phyloP scores from a whole-genome alignment of 2,797 vertebrate species.

The Glyptemys insculpta region DNA sequence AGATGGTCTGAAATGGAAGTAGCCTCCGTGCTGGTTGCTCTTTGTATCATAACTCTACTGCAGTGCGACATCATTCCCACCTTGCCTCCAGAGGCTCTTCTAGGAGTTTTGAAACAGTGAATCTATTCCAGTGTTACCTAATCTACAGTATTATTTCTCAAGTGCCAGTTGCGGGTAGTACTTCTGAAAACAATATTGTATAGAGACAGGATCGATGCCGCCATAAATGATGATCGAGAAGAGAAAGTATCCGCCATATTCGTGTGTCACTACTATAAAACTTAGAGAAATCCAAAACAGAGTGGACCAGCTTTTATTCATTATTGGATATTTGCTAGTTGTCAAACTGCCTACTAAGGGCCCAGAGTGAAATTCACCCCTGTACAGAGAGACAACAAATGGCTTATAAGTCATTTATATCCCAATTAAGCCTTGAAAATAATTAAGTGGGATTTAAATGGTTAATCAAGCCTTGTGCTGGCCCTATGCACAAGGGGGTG shows the following conservation, averaged over 20 bases:
- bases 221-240: neutral
- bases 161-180: neutral
- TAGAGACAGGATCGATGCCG: neutral
- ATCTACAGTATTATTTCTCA: neutral
- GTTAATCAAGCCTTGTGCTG: constrained; percentile 32
- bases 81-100: neutral
- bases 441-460: neutral
- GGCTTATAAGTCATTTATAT: neutral
- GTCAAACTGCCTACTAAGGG: neutral
- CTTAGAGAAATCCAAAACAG: neutral
- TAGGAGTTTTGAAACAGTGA: neutral
- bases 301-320: neutral
- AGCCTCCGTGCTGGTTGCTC: neutral
- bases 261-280: neutral
- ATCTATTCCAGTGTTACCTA: neutral
- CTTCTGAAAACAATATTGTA: neutral
- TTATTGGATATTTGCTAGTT: neutral
- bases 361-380: constrained; percentile 29
- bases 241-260: neutral
- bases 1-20: neutral
- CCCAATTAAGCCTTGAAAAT: neutral
- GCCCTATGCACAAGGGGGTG: neutral
- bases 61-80: neutral
- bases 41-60: neutral
- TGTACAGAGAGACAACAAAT: neutral